These are phyloP conservation scores for Enteromius anoplus DNA, from an alignment of 2,797 vertebrate species.

Conservation along the genomic window DNA sequence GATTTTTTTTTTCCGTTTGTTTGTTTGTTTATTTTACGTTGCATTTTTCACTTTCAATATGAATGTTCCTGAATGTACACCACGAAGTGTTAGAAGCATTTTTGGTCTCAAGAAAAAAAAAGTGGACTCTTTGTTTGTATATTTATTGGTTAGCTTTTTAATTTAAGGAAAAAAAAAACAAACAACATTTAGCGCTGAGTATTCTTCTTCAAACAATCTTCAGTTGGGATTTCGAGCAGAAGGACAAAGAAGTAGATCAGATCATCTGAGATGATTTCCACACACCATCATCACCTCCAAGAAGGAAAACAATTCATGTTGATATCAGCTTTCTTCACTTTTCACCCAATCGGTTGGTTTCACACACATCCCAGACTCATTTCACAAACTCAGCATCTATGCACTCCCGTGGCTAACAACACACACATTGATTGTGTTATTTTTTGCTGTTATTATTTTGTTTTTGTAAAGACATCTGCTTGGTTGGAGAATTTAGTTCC, in stretches of 20 bases:
- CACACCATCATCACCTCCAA: conserved; percentile 37
- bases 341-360: conserved; percentile 30
- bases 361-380: conserved; percentile 66
- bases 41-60: conserved; percentile 86
- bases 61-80: conserved; percentile 98
- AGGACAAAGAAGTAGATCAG: conserved; percentile 44
- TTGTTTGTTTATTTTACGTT: conserved; percentile 81
- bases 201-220: conserved; percentile 50
- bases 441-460: conserved; percentile 51
- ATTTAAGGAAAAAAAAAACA: conserved; percentile 53
- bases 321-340: conserved; percentile 34
- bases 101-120: conserved; percentile 64
- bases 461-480: conserved; percentile 55
- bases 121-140: conserved; percentile 67
- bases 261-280: conserved; percentile 44
- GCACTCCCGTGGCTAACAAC: conserved; percentile 77
- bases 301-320: conserved; percentile 36
- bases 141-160: conserved; percentile 66
- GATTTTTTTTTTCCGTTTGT: conserved; percentile 79
- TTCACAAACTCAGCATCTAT: conserved; percentile 81
- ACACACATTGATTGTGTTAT: conserved; percentile 64
- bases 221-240: conserved; percentile 46
- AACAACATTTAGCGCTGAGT: conserved; percentile 53
- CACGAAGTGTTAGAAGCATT: conserved; percentile 81
- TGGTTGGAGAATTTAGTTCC: conserved; percentile 55